These are phyloP conservation scores for Meda fulgida DNA, from an alignment of 2,797 vertebrate species.

Conservation along the genomic window DNA sequence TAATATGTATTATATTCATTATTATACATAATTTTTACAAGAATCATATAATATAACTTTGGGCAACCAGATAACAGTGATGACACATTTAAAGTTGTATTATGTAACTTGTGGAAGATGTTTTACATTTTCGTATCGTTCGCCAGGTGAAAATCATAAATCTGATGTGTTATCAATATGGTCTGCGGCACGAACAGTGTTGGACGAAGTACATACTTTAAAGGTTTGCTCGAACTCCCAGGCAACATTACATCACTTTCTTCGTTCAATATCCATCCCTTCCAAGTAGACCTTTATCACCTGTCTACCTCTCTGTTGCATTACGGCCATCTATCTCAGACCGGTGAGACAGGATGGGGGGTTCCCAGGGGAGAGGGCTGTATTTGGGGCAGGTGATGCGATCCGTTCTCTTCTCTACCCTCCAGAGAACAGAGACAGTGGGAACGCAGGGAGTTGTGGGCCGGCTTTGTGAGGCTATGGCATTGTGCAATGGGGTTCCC, in stretches of 20 bases:
- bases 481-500: constrained; percentile 81
- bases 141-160: neutral
- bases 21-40: neutral
- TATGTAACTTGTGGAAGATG: no score
- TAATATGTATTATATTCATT: neutral
- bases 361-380: constrained; percentile 67
- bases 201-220: no score
- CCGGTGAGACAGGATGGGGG: constrained; percentile 66
- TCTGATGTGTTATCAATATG: neutral
- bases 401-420: constrained; percentile 77
- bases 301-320: constrained; percentile 1
- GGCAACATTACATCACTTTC: constrained; percentile 10
- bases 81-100: no score
- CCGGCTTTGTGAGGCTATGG: constrained; percentile 77
- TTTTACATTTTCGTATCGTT: neutral
- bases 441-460: constrained; percentile 44
- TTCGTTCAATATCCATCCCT: neutral
- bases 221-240: neutral
- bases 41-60: neutral
- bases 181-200: neutral
- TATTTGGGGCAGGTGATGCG: constrained; percentile 81
- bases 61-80: no score
- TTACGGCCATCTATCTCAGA: constrained; percentile 50
- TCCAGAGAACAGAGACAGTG: constrained; percentile 79
- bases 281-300: constrained; percentile 16